Evolutionary conservation across 2,797 vertebrate genomes (phyloP).

Genomic region (Danio aesculapii): DNA sequence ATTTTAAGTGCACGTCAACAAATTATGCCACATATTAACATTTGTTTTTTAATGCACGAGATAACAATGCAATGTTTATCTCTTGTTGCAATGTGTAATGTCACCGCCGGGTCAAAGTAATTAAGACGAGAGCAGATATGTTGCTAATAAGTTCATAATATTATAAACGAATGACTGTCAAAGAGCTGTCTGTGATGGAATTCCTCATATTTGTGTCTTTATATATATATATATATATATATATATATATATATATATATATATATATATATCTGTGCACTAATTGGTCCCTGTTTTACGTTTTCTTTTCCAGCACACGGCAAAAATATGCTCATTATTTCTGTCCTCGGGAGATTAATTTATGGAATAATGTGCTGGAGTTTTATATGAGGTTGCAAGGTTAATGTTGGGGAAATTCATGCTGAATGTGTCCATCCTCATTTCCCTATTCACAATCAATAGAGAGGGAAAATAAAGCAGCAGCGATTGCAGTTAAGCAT

Average conservation of each 20-base stretch:
- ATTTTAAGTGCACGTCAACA: slow-evolving; percentile 49
- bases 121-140: neutral
- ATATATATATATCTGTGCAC: neutral
- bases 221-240: neutral
- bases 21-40: slow-evolving; percentile 13
- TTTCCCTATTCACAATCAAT: neutral
- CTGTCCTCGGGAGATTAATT: slow-evolving; percentile 49
- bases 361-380: slow-evolving; percentile 42
- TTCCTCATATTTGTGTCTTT: slow-evolving; percentile 37
- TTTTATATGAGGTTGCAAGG: slow-evolving; percentile 50
- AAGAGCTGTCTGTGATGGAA: slow-evolving; percentile 16
- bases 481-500: neutral
- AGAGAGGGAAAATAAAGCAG: neutral
- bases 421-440: neutral
- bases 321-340: slow-evolving; percentile 65
- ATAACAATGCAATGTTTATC: neutral
- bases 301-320: slow-evolving; percentile 39
- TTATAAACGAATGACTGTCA: neutral
- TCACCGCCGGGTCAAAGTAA: slow-evolving; percentile 13
- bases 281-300: slow-evolving; percentile 58
- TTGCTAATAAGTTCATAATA: neutral
- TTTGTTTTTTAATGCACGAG: neutral
- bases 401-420: slow-evolving; percentile 38
- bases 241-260: neutral
- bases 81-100: neutral